Percentiles rank a stretch among this genome's conserved stretches.
These are phyloP conservation scores for Rhadina sibilatrix DNA, from an alignment of 2,113 vertebrate genomes.

Conservation along the genomic window DNA sequence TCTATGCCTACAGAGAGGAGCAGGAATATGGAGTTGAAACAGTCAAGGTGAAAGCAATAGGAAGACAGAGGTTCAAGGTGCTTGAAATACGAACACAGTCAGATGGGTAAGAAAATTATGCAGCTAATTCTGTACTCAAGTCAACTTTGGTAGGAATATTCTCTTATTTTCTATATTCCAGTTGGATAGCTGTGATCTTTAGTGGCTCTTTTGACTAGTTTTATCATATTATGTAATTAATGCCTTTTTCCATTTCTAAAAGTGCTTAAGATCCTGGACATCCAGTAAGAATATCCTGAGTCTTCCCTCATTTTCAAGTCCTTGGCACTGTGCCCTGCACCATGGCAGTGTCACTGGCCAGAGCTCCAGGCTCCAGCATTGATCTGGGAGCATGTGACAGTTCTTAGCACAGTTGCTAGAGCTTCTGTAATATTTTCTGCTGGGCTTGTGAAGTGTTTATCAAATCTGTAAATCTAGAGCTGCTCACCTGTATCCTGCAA, in stretches of 20 bases:
- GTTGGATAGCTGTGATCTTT: not conserved
- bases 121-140: not conserved
- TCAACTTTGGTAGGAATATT: not conserved
- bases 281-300: not conserved
- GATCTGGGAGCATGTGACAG: not conserved
- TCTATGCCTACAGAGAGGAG: constrained; percentile 95
- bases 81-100: constrained; percentile 94
- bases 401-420: not conserved
- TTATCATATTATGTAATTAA: not conserved
- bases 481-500: not conserved
- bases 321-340: not conserved
- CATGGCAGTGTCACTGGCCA: not conserved
- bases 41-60: constrained; percentile 96
- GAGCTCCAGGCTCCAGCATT: not conserved
- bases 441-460: not conserved
- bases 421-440: not conserved
- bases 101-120: constrained; percentile 83
- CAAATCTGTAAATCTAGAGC: not conserved
- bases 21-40: constrained; percentile 95
- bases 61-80: constrained; percentile 95
- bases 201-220: not conserved
- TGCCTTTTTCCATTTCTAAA: not conserved
- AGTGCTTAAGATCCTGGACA: not conserved
- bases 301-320: not conserved
- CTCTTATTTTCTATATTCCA: not conserved